A percentile compares a stretch with the other conserved stretches of the same genome.
Conservation (phyloP, 2,113 vertebrate species). For the Varanus komodoensis region DNA sequence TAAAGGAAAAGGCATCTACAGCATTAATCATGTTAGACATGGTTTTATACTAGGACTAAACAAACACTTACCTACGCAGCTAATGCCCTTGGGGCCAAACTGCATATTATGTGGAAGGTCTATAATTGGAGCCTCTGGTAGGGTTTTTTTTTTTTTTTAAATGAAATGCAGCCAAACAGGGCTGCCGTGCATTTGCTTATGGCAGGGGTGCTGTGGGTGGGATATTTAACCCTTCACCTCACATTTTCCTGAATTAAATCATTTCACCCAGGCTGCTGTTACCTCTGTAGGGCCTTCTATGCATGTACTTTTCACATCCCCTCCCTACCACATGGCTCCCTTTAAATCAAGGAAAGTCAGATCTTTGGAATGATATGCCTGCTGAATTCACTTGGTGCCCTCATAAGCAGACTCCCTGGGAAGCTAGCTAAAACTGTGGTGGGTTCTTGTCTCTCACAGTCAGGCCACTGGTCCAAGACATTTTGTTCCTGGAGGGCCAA, state of each 20-base stretch:
- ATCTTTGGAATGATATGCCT: not conserved
- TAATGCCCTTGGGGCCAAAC: not conserved
- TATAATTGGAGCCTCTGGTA: not conserved
- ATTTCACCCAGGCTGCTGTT: not conserved
- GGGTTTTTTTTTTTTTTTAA: not conserved
- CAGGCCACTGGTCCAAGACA: not conserved
- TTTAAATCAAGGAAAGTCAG: not conserved
- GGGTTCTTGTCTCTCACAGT: not conserved
- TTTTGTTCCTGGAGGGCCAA: not conserved
- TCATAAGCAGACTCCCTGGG: not conserved
- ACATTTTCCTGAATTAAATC: not conserved
- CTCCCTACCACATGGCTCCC: too few relatives aligned
- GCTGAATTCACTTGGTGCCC: not conserved
- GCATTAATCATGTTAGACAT: slow-evolving; percentile 36
- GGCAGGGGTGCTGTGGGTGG: not conserved
- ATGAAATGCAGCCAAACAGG: too few relatives aligned
- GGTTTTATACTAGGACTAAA: slow-evolving; percentile 19
- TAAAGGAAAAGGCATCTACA: not conserved
- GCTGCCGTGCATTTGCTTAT: not conserved
- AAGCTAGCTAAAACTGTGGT: not conserved
- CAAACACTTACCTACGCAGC: slow-evolving; percentile 6
- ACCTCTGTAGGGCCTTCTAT: not conserved
- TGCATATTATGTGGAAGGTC: not conserved
- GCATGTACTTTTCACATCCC: not conserved
- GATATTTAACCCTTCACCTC: not conserved